phyloP scores from a whole-genome alignment of 2,888 invertebrate genomes.

The Tineola bisselliella region DNA sequence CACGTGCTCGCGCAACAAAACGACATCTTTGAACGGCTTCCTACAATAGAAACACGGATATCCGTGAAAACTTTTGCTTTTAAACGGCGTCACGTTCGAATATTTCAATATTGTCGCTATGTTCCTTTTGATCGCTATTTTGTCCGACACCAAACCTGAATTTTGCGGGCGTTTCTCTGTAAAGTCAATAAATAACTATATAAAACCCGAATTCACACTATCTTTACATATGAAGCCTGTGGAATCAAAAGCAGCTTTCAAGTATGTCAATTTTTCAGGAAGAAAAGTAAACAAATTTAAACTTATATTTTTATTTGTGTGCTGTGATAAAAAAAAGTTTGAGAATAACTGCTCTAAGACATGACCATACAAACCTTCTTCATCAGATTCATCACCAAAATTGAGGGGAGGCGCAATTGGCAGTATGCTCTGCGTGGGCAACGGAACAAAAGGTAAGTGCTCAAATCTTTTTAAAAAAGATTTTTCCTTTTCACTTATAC shows the following conservation, averaged over 20 bases:
- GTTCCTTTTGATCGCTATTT: constrained; percentile 6
- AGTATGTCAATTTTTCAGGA: no score
- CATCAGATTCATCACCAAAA: no score
- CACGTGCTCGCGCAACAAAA: constrained; percentile 16
- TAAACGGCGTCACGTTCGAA: constrained; percentile 15
- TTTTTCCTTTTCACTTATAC: background rate
- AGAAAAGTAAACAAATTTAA: no score
- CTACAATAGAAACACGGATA: constrained; percentile 15
- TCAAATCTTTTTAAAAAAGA: background rate
- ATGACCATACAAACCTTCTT: no score
- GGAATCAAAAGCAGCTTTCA: no score
- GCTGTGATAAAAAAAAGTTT: no score
- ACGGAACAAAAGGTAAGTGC: background rate
- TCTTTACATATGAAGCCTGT: no score
- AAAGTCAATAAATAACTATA: no score
- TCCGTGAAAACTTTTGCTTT: constrained; percentile 11
- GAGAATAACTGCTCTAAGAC: no score
- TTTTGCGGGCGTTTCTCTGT: no score
- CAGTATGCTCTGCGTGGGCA: background rate
- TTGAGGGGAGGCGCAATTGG: background rate
- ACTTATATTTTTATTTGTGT: no score
- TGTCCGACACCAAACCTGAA: background rate
- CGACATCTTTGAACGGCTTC: constrained; percentile 5
- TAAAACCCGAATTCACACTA: no score
- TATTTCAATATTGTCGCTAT: constrained; percentile 5